These are phyloP conservation scores for Lapara coniferarum DNA, from an alignment of 2,888 invertebrate genomes.

Conservation along the genomic window DNA sequence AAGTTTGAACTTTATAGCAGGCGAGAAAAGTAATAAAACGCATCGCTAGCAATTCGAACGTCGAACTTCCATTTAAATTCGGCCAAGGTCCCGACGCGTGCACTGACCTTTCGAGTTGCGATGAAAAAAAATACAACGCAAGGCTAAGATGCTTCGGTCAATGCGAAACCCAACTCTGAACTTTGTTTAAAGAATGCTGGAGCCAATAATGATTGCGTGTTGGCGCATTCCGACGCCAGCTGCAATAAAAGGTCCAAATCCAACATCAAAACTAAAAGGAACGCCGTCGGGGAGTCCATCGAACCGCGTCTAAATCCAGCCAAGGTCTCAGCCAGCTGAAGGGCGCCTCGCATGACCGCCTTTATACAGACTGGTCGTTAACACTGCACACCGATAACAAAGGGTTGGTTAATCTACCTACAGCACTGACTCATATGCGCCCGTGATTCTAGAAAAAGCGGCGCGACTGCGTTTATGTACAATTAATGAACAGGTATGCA, in stretches of 20 bases:
- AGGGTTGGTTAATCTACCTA: slow-evolving; percentile 67
- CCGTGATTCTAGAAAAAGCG: slow-evolving; percentile 41
- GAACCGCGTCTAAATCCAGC: slow-evolving; percentile 81
- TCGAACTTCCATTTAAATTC: slow-evolving; percentile 78
- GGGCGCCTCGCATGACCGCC: slow-evolving; percentile 75
- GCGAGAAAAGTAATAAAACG: slow-evolving; percentile 76
- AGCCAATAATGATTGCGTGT: slow-evolving; percentile 61
- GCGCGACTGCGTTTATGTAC: slow-evolving; percentile 19
- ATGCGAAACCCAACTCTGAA: slow-evolving; percentile 41
- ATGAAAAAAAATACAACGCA: slow-evolving; percentile 47
- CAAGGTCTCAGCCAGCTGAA: slow-evolving; percentile 80
- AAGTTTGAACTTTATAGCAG: slow-evolving; percentile 73
- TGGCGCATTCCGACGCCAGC: slow-evolving; percentile 57
- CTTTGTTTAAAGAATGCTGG: slow-evolving; percentile 49
- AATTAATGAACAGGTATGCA: slow-evolving; percentile 28
- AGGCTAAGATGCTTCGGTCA: slow-evolving; percentile 41
- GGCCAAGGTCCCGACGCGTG: slow-evolving; percentile 77
- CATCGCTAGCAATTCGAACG: slow-evolving; percentile 58
- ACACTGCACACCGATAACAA: slow-evolving; percentile 76
- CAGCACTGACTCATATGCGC: slow-evolving; percentile 67
- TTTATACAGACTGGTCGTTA: slow-evolving; percentile 73
- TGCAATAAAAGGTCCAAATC: slow-evolving; percentile 68
- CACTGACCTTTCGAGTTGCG: slow-evolving; percentile 60
- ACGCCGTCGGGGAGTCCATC: slow-evolving; percentile 71
- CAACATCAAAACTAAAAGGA: slow-evolving; percentile 72